Base-by-base conservation (phyloP, 23 tunicate genomes). In the Styela clava region DNA sequence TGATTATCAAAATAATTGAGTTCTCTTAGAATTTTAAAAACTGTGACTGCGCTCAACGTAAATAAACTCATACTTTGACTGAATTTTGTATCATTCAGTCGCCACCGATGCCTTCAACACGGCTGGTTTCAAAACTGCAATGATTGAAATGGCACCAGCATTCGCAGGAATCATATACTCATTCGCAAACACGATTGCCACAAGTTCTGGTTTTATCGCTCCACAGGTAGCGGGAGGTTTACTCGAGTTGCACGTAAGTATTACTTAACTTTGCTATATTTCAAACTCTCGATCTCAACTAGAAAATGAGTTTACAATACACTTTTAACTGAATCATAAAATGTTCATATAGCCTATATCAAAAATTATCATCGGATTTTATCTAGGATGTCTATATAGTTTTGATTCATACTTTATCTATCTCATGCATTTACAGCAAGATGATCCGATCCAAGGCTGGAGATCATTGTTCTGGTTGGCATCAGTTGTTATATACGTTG, bases 111-210 rank as follows among this genome's bases (percentile, higher is more conserved):
- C 76, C 3, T 81, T 81, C 9, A 67, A 56, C 5, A 61, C 37
- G 3, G 62, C 84, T 31, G 84, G 84, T 32, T 81, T 31, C 52
- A 81, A 81, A 27, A 36, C 76, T 2, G 31, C 74, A 5, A 35
- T 81, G 84, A 23, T 81, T n/a, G 84, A 81, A 35, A 81, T 81
- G 52, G 74, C 84, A 19, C 84, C 84, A 3, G 76, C 56, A 3
- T 81, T 65, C 37, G 51, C 51, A 12, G 84, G 74, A 16, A 35
- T 81, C 7, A 68, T 81, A 20, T 81, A 67, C 21, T 35, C 51
- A 9, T 25, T 81, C 24, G 74, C 64, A 2, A 81, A 81, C 74
- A 81, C 73, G 19, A 28, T 81, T 33, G 84, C 51, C 2, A 68
- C 34, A 27, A 28, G 74, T 34, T 31, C 51, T 16, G 84, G 84